These are phyloP conservation scores for Crocodylus rhombifer DNA, from an alignment of 2,797 vertebrate genomes.

Conservation along the genomic window DNA sequence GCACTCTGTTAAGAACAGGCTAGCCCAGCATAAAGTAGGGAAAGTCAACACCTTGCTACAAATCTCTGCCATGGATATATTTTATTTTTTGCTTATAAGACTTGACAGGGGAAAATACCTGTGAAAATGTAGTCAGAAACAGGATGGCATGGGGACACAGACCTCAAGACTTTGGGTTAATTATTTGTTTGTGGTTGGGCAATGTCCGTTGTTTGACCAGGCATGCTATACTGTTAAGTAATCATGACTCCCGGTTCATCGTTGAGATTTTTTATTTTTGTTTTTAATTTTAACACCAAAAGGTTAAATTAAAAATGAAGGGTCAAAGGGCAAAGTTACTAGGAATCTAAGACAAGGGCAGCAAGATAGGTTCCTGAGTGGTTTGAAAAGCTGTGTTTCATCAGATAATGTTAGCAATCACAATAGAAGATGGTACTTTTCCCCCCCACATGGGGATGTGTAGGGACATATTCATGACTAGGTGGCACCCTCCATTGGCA, in stretches of 20 bases:
- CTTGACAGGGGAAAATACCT: background rate
- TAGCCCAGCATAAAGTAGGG: background rate
- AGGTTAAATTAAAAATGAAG: background rate
- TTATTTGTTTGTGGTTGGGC: slow-evolving; percentile 51
- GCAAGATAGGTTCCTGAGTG: background rate
- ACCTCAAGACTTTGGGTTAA: slow-evolving; percentile 50
- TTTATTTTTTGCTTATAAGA: background rate
- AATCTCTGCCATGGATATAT: background rate
- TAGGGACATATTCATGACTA: background rate
- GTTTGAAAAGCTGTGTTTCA: slow-evolving; percentile 9
- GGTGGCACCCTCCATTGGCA: background rate
- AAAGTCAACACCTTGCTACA: background rate
- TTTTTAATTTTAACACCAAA: background rate
- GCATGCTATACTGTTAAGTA: background rate
- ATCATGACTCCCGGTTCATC: background rate
- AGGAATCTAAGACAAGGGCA: slow-evolving; percentile 33
- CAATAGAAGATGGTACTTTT: background rate
- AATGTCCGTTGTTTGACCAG: slow-evolving; percentile 58
- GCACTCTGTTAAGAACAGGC: background rate
- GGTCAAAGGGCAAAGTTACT: background rate
- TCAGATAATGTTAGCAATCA: background rate
- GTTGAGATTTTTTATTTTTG: background rate
- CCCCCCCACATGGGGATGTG: background rate
- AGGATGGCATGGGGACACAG: background rate
- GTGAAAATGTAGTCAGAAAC: background rate